Evolutionary conservation across 2,888 invertebrate genomes (phyloP).

Genomic region (Erebia epiphron): DNA sequence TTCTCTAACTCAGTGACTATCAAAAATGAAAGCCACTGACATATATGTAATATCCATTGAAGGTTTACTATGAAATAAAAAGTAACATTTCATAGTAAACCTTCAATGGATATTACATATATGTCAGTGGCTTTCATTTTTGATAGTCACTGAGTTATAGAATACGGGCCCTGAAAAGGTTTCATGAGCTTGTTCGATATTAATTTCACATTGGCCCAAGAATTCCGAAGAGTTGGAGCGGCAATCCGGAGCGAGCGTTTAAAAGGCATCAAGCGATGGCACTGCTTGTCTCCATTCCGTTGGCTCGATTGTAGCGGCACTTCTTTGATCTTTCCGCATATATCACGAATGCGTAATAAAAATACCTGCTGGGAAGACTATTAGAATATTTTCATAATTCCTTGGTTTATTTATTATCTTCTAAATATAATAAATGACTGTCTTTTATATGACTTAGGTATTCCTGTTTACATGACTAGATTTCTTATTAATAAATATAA

Average conservation of each 20-base stretch:
- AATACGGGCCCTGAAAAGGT: too few species aligned
- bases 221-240: background rate
- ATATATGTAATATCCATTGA: too few species aligned
- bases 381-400: background rate
- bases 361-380: background rate
- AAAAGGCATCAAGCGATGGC: too few species aligned
- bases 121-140: too few species aligned
- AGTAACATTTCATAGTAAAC: too few species aligned
- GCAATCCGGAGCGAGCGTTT: background rate
- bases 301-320: too few species aligned
- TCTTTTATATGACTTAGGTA: background rate
- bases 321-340: background rate
- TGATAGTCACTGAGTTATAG: too few species aligned
- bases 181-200: background rate
- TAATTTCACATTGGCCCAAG: background rate
- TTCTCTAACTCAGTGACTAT: too few species aligned
- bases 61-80: too few species aligned
- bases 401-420: background rate
- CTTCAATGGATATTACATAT: too few species aligned
- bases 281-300: too few species aligned
- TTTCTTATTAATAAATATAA: background rate
- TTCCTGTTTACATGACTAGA: constrained; percentile 2
- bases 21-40: too few species aligned
- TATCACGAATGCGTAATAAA: background rate
- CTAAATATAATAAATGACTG: background rate